A percentile compares a stretch with the other conserved stretches of the same genome.
Evolutionary conservation across 1,140 invertebrate species (phyloP).

Genomic region (Homalodisca vitripennis): DNA sequence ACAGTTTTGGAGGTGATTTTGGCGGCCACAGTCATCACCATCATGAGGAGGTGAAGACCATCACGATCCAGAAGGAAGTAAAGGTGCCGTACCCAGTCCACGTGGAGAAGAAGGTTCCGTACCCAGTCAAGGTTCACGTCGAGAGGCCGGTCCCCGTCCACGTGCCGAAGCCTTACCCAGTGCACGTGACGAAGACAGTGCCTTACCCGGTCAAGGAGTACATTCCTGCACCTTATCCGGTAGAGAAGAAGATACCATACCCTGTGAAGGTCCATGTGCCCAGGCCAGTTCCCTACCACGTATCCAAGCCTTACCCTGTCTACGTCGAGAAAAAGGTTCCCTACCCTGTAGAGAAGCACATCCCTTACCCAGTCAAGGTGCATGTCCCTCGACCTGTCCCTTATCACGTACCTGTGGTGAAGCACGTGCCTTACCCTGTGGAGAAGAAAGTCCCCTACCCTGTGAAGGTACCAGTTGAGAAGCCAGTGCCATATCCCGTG

Average conservation of each 20-base stretch:
- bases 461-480: conserved; percentile 48
- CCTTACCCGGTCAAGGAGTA: conserved; percentile 58
- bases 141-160: conserved; percentile 40
- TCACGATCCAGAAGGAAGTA: conserved; percentile 48
- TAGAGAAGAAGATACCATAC: conserved; percentile 34
- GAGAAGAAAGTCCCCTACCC: conserved; percentile 23
- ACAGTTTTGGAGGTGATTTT: conserved; percentile 15
- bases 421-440: conserved; percentile 29
- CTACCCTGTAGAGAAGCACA: conserved; percentile 57
- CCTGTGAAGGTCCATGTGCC: conserved; percentile 29
- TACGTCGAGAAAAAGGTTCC: conserved; percentile 63
- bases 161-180: conserved; percentile 38
- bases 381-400: conserved; percentile 32
- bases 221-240: conserved; percentile 45
- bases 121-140: conserved; percentile 52
- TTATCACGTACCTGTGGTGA: conserved; percentile 13
- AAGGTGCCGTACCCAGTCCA: conserved; percentile 62
- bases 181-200: conserved; percentile 41
- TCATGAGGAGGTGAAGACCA: conserved; percentile 10
- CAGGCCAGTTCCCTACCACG: conserved; percentile 47
- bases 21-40: conserved; percentile 37
- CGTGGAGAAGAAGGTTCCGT: conserved; percentile 51
- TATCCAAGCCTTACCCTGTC: conserved; percentile 62
- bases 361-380: conserved; percentile 48
- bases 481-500: conserved; percentile 54